These are phyloP conservation scores for Pardosa pseudoannulata DNA, from an alignment of 2,888 invertebrate genomes.

Conservation along the genomic window DNA sequence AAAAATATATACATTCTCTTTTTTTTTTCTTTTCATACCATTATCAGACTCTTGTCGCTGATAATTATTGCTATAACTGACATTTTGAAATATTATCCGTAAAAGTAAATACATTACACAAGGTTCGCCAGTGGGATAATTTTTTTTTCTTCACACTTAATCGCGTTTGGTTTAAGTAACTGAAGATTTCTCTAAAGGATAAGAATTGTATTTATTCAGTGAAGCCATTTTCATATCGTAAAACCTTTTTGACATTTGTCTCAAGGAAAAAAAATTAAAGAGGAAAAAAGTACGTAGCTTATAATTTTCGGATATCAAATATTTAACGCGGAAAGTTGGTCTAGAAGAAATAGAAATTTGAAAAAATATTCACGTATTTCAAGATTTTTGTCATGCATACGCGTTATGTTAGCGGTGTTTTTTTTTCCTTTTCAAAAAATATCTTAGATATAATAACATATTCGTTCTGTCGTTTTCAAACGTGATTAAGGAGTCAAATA, in stretches of 20 bases:
- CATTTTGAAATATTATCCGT: constrained; percentile 68
- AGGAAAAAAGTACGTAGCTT: not conserved
- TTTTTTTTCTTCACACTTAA: constrained; percentile 32
- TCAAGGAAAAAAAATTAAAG: not conserved
- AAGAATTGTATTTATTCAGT: constrained; percentile 25
- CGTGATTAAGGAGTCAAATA: not conserved
- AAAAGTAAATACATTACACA: constrained; percentile 61
- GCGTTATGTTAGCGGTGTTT: no score
- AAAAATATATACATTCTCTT: no score
- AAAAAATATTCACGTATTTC: not conserved
- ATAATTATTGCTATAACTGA: constrained; percentile 72
- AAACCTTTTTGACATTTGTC: constrained; percentile 10
- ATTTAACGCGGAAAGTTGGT: not conserved
- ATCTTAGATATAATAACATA: not conserved
- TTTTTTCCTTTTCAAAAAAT: no score
- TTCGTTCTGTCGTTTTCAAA: not conserved
- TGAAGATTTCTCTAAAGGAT: constrained; percentile 49
- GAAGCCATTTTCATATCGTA: not conserved
- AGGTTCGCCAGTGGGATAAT: constrained; percentile 19
- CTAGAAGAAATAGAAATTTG: not conserved
- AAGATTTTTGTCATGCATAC: not conserved
- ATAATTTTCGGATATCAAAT: constrained; percentile 3
- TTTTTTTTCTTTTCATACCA: constrained; percentile 1
- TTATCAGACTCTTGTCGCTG: constrained; percentile 47
- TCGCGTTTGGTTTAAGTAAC: constrained; percentile 63